Evolutionary conservation across 2,113 vertebrate species (phyloP).

Genomic region (Coptodon bakossiorum): DNA sequence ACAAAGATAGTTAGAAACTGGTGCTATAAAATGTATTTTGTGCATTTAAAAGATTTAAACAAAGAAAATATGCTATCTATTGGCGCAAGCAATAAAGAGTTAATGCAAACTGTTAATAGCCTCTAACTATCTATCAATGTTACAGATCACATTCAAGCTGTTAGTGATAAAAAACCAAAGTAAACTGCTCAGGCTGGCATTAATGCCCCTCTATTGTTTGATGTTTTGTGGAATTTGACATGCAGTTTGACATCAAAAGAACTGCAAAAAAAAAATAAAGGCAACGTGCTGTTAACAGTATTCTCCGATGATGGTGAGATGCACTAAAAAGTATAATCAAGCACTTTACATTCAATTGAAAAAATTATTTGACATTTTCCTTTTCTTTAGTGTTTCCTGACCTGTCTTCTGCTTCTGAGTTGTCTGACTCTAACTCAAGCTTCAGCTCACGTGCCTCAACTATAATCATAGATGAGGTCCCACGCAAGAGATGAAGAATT

Average conservation of each 20-base stretch:
- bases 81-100: not conserved
- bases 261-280: not conserved
- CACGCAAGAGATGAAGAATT: too few species aligned
- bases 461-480: too few species aligned
- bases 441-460: too few species aligned
- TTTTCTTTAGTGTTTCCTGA: not conserved
- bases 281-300: too few species aligned
- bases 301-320: too few species aligned
- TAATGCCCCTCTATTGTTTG: fast-evolving
- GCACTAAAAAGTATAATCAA: too few species aligned
- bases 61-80: not conserved
- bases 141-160: not conserved
- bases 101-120: not conserved
- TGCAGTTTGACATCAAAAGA: not conserved
- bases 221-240: not conserved
- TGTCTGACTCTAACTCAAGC: not conserved
- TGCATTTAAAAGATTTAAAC: not conserved
- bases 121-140: not conserved
- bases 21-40: not conserved
- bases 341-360: too few species aligned
- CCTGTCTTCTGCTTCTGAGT: not conserved
- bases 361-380: not conserved
- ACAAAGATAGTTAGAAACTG: not conserved
- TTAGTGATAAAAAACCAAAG: not conserved
- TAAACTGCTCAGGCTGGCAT: not conserved